Base-by-base conservation (phyloP, 1,140 invertebrate genomes). In the Helicorthomorpha holstii region DNA sequence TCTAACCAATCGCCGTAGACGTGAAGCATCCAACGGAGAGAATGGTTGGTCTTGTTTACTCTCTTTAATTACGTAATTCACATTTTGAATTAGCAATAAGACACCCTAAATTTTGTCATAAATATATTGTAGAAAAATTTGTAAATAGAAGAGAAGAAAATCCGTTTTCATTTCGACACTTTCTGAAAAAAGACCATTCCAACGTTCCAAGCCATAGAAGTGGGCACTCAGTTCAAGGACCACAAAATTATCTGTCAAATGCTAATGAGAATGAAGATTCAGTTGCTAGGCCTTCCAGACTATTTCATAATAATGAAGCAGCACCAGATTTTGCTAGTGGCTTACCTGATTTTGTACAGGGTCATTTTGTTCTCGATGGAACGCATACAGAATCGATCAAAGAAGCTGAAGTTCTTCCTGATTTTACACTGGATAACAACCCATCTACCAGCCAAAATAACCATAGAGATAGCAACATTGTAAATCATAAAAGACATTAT, bases 121-220 rank as follows among this genome's bases (percentile, higher is more conserved):
- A n/a, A n/a, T n/a, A n/a, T n/a, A n/a, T n/a, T n/a, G n/a, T n/a
- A n/a, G n/a, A n/a, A n/a, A n/a, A n/a, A n/a, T n/a, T n/a, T n/a
- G n/a, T n/a, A n/a, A n/a, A n/a, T 7, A 51, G 22, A 25, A 4
- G 50, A 44, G 50, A 51, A 44, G 50, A 51, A 42, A 51, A 51
- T 44, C 50, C 50, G 2, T 51, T 51, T 51, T 51, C 50, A n/a
- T 43, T 51, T 12, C 27, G 34, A 22, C 50, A 51, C 21, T 51
- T 51, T 51, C 26, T 51, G 25, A 51, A 51, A 23, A 51, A 44
- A 44, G 50, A 51, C 26, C 3, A 4, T 7, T 10, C 4, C 16
- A 38, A 34, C 38, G 27, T 3, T 7, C 3, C 12, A n/a, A 29
- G 27, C n/a, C 4, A 16, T n/a, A 38, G 27, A 27, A 23, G 19